A percentile compares a stretch with the other conserved stretches of the same genome.
Conservation (phyloP, 1,140 invertebrate species). For the Oryctes rhinoceros region DNA sequence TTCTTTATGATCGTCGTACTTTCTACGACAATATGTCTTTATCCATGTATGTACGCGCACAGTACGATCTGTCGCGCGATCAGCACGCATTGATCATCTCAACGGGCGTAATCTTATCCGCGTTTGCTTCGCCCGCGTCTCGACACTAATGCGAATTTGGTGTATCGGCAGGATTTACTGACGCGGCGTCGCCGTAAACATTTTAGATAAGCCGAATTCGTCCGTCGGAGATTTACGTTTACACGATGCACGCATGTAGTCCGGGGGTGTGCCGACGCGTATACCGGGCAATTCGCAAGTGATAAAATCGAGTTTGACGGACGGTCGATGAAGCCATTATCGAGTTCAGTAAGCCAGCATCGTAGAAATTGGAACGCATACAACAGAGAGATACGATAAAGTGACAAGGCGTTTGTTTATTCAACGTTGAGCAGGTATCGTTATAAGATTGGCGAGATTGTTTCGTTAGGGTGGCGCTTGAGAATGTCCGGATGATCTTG, state of each 20-base stretch:
- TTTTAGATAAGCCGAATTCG: constrained; percentile 13
- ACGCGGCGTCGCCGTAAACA: neutral
- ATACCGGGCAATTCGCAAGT: neutral
- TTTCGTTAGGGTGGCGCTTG: no score
- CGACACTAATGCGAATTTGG: constrained; percentile 16
- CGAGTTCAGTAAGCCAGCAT: neutral
- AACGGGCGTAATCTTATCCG: constrained; percentile 18
- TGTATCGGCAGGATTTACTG: neutral
- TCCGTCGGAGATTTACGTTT: neutral
- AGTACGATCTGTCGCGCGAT: neutral
- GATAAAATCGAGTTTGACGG: neutral
- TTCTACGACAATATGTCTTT: neutral
- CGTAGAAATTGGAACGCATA: neutral
- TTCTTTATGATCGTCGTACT: no score
- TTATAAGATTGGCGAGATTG: no score
- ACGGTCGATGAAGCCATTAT: neutral
- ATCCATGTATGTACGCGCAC: neutral
- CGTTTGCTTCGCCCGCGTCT: neutral
- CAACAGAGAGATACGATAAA: no score
- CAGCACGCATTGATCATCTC: neutral
- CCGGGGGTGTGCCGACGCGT: neutral
- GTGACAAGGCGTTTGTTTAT: no score
- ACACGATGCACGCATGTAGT: neutral
- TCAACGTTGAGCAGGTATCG: no score
- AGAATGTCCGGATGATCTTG: no score